Conservation (phyloP, 2,797 vertebrate species). For the Spheniscus humboldti region DNA sequence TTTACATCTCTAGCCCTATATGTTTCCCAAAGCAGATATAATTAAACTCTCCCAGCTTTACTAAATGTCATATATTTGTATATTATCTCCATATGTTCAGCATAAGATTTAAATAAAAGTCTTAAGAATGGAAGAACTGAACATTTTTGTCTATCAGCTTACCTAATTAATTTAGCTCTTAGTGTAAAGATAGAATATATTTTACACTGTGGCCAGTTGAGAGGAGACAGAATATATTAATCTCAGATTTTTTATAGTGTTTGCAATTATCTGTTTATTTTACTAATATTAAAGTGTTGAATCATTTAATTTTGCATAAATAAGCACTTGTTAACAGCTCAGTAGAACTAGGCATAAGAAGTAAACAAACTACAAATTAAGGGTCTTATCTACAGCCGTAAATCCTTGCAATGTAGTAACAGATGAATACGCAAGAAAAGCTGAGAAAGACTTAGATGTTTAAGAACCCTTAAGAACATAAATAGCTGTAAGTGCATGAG, state of each 20-base stretch:
- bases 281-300: constrained; percentile 4
- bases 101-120: background rate
- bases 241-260: background rate
- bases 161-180: background rate
- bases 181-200: background rate
- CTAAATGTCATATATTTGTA: background rate
- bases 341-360: background rate
- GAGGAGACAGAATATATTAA: background rate
- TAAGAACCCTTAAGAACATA: background rate
- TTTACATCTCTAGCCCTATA: background rate
- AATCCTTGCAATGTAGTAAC: background rate
- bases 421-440: background rate
- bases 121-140: background rate
- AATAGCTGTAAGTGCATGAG: background rate
- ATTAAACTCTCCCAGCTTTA: background rate
- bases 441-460: background rate
- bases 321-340: background rate
- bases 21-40: background rate
- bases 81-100: background rate
- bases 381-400: background rate
- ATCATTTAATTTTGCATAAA: background rate
- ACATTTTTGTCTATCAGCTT: background rate
- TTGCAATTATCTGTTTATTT: constrained; percentile 13
- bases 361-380: background rate
- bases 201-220: background rate